Conservation (phyloP, 2,888 invertebrate species). For the Scaptomyza flava region DNA sequence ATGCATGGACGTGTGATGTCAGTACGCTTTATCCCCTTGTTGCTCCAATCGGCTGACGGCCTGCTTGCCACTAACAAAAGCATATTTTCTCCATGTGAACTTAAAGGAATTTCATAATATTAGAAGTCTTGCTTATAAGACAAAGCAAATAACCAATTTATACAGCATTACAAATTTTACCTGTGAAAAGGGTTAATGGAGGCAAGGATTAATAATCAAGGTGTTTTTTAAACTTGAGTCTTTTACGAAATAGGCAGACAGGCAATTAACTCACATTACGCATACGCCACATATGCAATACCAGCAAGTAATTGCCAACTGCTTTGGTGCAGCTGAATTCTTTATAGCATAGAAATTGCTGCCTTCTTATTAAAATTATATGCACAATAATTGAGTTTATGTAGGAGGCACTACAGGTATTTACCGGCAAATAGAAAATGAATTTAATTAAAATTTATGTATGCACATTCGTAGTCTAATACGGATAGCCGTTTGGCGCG, state of each 20-base stretch:
- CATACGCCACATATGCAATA: slow-evolving; percentile 35
- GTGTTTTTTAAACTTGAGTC: no score
- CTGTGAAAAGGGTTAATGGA: no score
- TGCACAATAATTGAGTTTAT: slow-evolving; percentile 15
- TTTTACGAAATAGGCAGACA: neutral
- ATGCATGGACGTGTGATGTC: no score
- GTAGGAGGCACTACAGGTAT: slow-evolving; percentile 34
- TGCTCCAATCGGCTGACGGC: no score
- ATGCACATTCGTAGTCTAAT: slow-evolving; percentile 25
- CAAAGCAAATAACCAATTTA: no score
- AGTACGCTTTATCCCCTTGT: no score
- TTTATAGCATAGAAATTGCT: slow-evolving; percentile 46
- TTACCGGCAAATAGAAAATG: slow-evolving; percentile 64
- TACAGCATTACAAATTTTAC: no score
- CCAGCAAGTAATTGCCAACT: slow-evolving; percentile 50
- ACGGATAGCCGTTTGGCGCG: slow-evolving; percentile 48
- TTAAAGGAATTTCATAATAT: no score
- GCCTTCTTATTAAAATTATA: slow-evolving; percentile 70
- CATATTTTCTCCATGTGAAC: neutral
- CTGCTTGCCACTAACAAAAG: no score
- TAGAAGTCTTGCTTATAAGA: no score
- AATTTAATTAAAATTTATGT: slow-evolving; percentile 78
- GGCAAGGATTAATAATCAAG: no score
- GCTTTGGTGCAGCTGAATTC: slow-evolving; percentile 45
- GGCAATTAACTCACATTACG: slow-evolving; percentile 45